Percentiles rank a stretch among this genome's conserved stretches.
phyloP scores from a whole-genome alignment of 2,113 vertebrate species.

The Ceratotherium simum region DNA sequence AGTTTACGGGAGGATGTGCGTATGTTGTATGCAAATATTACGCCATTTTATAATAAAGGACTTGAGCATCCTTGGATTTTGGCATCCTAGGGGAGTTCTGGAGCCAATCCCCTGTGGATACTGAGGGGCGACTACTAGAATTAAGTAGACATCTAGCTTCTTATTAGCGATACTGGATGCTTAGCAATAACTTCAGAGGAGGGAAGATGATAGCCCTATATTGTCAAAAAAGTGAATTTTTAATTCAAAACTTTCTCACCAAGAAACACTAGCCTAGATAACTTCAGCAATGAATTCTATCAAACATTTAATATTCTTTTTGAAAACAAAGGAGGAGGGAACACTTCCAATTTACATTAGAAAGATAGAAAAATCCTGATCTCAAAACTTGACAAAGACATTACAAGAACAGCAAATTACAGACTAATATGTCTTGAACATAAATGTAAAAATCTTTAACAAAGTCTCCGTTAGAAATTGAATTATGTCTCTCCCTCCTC shows the following conservation, averaged over 20 bases:
- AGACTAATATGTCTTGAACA: not conserved
- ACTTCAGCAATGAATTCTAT: not conserved
- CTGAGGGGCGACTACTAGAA: not conserved
- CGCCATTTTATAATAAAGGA: too few species aligned
- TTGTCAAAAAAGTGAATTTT: slow-evolving; percentile 4
- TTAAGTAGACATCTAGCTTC: not conserved
- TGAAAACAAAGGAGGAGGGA: not conserved
- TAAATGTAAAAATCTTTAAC: not conserved
- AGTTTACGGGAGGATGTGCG: too few species aligned
- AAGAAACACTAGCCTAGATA: not conserved
- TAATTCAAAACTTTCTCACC: slow-evolving; percentile 1
- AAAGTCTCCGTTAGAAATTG: not conserved
- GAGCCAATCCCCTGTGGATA: too few species aligned
- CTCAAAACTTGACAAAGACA: not conserved
- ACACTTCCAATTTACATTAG: not conserved
- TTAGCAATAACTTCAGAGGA: not conserved
- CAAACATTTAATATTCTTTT: not conserved
- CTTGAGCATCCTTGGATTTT: too few species aligned
- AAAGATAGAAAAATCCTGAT: not conserved
- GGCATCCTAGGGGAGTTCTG: too few species aligned
- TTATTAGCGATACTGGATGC: not conserved
- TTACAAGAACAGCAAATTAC: not conserved
- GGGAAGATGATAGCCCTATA: not conserved
- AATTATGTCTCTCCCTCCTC: not conserved
- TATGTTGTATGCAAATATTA: too few species aligned